Base-by-base conservation (phyloP, 1,140 invertebrate species). In the Trichonephila clavata region DNA sequence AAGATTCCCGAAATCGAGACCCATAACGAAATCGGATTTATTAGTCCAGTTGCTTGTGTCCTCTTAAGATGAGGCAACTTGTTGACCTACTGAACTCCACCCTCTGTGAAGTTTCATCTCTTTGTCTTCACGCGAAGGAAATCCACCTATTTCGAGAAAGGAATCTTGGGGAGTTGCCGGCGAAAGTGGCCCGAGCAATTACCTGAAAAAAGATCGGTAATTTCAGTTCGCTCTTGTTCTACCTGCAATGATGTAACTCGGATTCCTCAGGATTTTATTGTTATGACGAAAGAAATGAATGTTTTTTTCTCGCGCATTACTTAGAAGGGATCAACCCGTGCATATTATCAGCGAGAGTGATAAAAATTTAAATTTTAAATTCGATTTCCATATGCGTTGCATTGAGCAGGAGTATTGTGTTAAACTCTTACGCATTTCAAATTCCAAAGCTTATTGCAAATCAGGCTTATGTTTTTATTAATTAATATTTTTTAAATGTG, bases 51-150 rank as follows among this genome's bases (percentile, higher is more conserved):
- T 86, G 84, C 27, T 59, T 59, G 61, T 86, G 20, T 65, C 20
- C 84, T 63, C 59, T n/a, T n/a, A 39, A 20, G 84, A 86, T 86
- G 84, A 86, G 27, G 84, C 84, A 86, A 86, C 84, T 61, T 32
- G 60, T 43, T 86, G 84, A 86, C 84, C 84, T 86, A 86, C 84
- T 86, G 57, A 63, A 86, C 84, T 86, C 84, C 84, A 86, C 84
- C 60, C 84, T 86, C 27, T 63, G 61, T 21, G 21, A 3, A 59
- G 21, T 86, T 86, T 14, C 43, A 43, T 21, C 16, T 77, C 32
- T 77, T 77, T 77, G 71, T 86, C 43, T 84, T 84, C 43, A n/a
- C 50, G 57, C 18, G 18, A 81, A 81, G 32, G 80, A 81, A 81
- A 81, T 24, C 50, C 43, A 83, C 39, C 81, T 59, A 83, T 83